phyloP scores from a whole-genome alignment of 2,797 vertebrate species.

The Numenius phaeopus region DNA sequence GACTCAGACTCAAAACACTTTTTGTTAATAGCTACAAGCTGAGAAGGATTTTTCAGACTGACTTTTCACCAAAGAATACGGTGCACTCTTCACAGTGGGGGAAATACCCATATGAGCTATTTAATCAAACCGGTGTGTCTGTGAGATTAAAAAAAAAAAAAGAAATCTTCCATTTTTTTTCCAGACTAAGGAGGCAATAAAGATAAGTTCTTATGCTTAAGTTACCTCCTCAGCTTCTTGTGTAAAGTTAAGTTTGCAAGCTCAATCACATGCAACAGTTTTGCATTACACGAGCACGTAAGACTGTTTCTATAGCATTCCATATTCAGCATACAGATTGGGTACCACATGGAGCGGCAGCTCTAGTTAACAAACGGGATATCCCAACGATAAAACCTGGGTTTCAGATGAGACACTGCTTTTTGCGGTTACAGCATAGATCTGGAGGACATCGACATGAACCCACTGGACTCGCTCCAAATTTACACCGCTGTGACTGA shows the following conservation, averaged over 20 bases:
- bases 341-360: neutral
- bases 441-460: neutral
- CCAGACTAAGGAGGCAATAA: neutral
- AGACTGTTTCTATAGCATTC: neutral
- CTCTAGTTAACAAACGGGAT: neutral
- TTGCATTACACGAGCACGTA: neutral
- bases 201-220: neutral
- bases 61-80: neutral
- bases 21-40: neutral
- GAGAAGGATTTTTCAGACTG: neutral
- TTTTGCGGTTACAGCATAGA: neutral
- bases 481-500: neutral
- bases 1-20: neutral
- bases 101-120: neutral
- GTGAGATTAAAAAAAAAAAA: neutral
- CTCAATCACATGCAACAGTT: neutral
- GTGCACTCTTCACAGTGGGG: accelerated
- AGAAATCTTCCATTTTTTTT: neutral
- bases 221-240: neutral
- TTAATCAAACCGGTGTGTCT: neutral
- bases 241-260: neutral
- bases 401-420: neutral
- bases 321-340: neutral
- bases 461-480: neutral
- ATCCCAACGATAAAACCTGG: neutral